Base-by-base conservation (phyloP, 37 sponge, comb jelly and placozoan genomes). In the Bolinopsis microptera region DNA sequence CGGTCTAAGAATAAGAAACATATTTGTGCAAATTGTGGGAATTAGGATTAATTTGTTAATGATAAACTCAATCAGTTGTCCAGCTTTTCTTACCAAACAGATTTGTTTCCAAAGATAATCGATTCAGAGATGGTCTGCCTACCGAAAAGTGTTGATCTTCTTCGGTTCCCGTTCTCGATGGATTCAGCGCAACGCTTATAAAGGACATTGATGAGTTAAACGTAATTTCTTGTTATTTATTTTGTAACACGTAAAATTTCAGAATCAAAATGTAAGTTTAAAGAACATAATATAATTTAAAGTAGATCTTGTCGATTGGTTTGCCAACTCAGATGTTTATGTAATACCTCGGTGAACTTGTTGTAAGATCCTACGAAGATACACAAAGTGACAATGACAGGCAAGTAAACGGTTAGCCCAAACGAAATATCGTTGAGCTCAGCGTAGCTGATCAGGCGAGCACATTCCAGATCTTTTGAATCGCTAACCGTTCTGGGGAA, bases 141-240 rank as follows among this genome's bases (percentile, higher is more conserved):
- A 3, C 80, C 80, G 18, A 77, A 32, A 34, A 77, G 13, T 5
- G 80, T 77, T 77, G 80, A 77, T 77, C 80, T 32, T 77, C 80
- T 77, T 36, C 33, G 28, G 80, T 77, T 77, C 13, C 61, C 61
- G 5, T 18, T 13, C 13, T 48, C 61, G 18, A 77, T 36, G 28
- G 80, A 77, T 9, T 27, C 80, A 3, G 33, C 80, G 18, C 80
- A 77, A 32, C 80, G 80, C 80, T 77, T 34, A 34, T 34, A 77
- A 13, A 48, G 61, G n/a, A n/a, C n/a, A n/a, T n/a, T n/a, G n/a
- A n/a, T n/a, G n/a, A n/a, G n/a, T n/a, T n/a, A n/a, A n/a, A n/a
- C n/a, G n/a, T n/a, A n/a, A n/a, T n/a, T n/a, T n/a, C n/a, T n/a
- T n/a, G n/a, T n/a, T n/a, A n/a, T n/a, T n/a, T n/a, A n/a, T n/a